Evolutionary conservation across 2,113 vertebrate species (phyloP), one percentile per base, ranked within the genome.

Genomic region (Rutilus rutilus): DNA sequence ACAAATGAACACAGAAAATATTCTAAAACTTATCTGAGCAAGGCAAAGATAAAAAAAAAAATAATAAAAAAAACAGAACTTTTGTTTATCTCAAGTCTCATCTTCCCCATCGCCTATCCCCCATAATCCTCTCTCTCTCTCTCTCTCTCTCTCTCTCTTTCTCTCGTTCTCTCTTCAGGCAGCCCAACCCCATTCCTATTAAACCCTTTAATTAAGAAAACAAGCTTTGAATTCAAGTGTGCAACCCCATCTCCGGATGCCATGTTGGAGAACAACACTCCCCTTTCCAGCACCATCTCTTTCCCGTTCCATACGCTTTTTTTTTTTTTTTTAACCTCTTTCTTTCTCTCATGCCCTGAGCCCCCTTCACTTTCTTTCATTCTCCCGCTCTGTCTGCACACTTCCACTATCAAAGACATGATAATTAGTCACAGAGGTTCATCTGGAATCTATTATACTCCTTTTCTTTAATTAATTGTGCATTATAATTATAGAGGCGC

Each of bases 351-450:
- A 47, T 83, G 87, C 89, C 87, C 85, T 78, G 57, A 90, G 85
- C 86, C 74, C 39, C 84, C 52, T 77, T 11, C 81, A 80, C 39
- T 2, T 60, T 60, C 76, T 30, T 88, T 85, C 86, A 76, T 79
- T 87, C 71, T 52, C 64, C 60, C 80, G 30, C 76, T 86, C 89
- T 85, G 59, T 79, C 78, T 52, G 90, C 90, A 90, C 92, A 90
- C 91, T 93, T 92, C 90, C 81, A 36, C 88, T 92, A 95, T 95
- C 94, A 95, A 95, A 95, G 93, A 93, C 91, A 94, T 94, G 94
- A 93, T 95, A 95, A 95, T 95, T 93, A 95, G 92, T 90, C 92
- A 86, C 92, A 92, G 90, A 93, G 93, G 93, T 95, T 94, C 91
- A 93, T 92, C 91, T 90, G 90, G 88, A 90, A 93, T 93, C 92